These are phyloP conservation scores for Halesus radiatus DNA, from an alignment of 1,140 invertebrate genomes.

Conservation along the genomic window DNA sequence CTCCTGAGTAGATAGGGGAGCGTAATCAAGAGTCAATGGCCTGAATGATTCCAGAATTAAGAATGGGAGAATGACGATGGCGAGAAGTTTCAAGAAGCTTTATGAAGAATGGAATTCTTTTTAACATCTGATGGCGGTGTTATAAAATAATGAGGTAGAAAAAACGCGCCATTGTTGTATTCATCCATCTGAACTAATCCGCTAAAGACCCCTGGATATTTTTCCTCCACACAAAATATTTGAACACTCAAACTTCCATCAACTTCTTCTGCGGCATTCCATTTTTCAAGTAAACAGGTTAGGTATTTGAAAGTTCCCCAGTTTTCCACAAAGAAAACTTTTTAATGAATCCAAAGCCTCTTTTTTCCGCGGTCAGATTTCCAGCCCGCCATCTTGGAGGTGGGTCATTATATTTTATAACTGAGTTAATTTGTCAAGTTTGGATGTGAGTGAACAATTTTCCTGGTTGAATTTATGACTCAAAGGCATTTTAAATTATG, in stretches of 20 bases:
- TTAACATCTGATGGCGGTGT: too few relatives aligned
- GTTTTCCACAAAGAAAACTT: conserved; percentile 40
- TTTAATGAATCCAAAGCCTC: conserved; percentile 30
- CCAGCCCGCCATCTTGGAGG: conserved; percentile 23
- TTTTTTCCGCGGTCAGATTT: conserved; percentile 37
- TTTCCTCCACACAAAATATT: conserved; percentile 29
- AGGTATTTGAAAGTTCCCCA: conserved; percentile 34
- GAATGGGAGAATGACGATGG: too few relatives aligned
- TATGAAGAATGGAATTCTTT: too few relatives aligned
- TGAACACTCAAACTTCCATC: conserved; percentile 29
- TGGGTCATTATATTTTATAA: conserved; percentile 37
- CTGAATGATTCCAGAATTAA: too few relatives aligned
- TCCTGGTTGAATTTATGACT: conserved; percentile 5
- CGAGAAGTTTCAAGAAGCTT: too few relatives aligned
- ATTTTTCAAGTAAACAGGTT: conserved; percentile 28
- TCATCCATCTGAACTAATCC: background rate
- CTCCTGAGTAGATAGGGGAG: too few relatives aligned
- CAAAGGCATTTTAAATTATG: background rate
- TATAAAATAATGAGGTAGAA: too few relatives aligned
- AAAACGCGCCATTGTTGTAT: too few relatives aligned
- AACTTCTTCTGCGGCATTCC: conserved; percentile 17
- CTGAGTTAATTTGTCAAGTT: conserved; percentile 22
- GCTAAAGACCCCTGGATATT: conserved; percentile 21
- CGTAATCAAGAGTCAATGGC: too few relatives aligned
- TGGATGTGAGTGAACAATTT: background rate